Evolutionary conservation across 2,113 vertebrate species (phyloP), one percentile per base, ranked within the genome.

Genomic region (Pristiophorus japonicus): DNA sequence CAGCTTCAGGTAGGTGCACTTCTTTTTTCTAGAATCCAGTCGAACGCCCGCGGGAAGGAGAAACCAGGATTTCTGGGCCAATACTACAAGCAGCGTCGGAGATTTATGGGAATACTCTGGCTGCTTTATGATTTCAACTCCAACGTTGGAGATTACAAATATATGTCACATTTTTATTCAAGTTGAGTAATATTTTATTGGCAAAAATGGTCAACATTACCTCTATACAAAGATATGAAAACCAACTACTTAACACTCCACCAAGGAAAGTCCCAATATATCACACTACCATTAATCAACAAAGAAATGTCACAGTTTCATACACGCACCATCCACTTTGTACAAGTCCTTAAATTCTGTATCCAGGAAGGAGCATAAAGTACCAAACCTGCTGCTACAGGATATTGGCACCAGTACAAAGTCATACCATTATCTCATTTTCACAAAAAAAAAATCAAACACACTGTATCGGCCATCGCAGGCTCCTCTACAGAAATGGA

Each of bases 211-310:
- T 94, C 92, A 94, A 67, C 63, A 94, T 94, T 94, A 67, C 92
- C 65, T 94, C 92, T 67, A 94, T 94, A 94, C 92, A 94, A 94
- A 94, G 92, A 94, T 94, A 94, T 67, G 92, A 94, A 94, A 94
- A 94, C 92, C 63, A 70, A 94, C 92, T 94, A 94, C 92, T 94
- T 70, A 94, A 94, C 92, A 94, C 65, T 94, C 92, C 92, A 94
- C 88, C 59, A 92, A 92, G 20, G 67, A 70, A 70, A 70, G 88
- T 92, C 88, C 55, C 88, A 92, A 92, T 94, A 47, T 66, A 94
- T 67, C 92, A 70, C 38, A 45, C 92, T 94, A 94, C 92, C 92
- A 94, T 94, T 94, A 70, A 94, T 94, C 65, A 94, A 94, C 65
- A 67, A 94, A 70, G 65, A 94, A 94, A 94, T 63, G 42, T 45